Evolutionary conservation across 2,888 invertebrate genomes (phyloP).

Genomic region (Chrysina gloriosa): DNA sequence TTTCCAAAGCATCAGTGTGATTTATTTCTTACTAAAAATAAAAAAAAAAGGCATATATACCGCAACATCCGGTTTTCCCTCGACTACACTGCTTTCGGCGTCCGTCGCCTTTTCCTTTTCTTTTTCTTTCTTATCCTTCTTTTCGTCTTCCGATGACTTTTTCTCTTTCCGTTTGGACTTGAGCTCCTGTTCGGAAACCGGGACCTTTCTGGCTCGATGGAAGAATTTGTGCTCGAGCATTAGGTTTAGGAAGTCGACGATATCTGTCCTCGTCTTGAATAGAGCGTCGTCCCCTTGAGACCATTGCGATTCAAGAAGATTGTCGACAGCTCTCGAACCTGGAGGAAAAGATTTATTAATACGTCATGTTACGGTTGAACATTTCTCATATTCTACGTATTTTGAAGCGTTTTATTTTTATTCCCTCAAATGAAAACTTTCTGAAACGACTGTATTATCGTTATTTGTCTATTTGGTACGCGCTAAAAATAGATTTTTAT

Average conservation of each 20-base stretch:
- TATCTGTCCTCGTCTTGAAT: slow-evolving; percentile 85
- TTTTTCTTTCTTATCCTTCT: slow-evolving; percentile 66
- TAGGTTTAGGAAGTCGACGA: slow-evolving; percentile 81
- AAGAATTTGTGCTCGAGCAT: slow-evolving; percentile 95
- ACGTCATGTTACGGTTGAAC: no score
- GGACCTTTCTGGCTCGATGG: slow-evolving; percentile 92
- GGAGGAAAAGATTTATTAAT: slow-evolving; percentile 47
- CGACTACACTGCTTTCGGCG: slow-evolving; percentile 69
- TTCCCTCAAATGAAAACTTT: no score
- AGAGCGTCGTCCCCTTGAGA: slow-evolving; percentile 78
- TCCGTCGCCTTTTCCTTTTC: slow-evolving; percentile 65
- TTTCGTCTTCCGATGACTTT: slow-evolving; percentile 63
- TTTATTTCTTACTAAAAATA: no score
- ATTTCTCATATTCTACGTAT: no score
- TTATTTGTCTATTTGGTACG: no score
- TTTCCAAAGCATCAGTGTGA: no score
- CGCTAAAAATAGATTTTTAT: no score
- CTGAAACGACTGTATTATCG: no score
- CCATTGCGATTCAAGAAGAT: slow-evolving; percentile 91
- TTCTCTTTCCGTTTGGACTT: slow-evolving; percentile 71
- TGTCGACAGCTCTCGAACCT: slow-evolving; percentile 91
- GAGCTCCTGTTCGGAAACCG: slow-evolving; percentile 77
- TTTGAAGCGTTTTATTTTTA: no score
- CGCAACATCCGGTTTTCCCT: slow-evolving; percentile 64
- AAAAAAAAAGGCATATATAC: no score